Base-by-base conservation (phyloP, 2,888 invertebrate species). In the Pycnomerus fuliginosus region DNA sequence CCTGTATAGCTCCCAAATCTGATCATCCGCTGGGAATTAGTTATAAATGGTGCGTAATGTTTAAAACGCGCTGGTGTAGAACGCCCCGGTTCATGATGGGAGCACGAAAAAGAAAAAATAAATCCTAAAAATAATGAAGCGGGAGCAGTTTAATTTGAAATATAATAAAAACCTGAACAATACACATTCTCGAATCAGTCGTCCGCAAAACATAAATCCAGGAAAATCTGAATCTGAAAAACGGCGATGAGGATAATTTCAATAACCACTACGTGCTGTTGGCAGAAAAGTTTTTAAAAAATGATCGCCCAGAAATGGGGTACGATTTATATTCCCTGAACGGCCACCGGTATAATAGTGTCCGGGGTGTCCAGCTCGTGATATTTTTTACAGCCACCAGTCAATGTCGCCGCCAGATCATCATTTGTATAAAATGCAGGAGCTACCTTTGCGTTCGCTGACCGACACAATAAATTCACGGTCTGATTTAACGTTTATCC, bases 381-480 rank as follows among this genome's bases (percentile, higher is more conserved):
- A 65, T 64, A 64, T 65, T 64, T 55, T 36, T 20, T 27, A 55
- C 53, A 53, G 56, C 62, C 60, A 68, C 68, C 59, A 65, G 66
- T 67, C 68, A 67, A 66, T 62, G 68, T 68, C 67, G 58, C 41
- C 37, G 51, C 52, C 68, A 68, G 68, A 56, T 24, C 57, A 54
- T 57, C 59, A 65, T 64, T 63, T 65, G 64, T 62, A 62, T 64
- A 60, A 62, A 58, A 57, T 20, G 50, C 53, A 43, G 53, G 51
- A 60, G 66, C 64, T 59, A 67, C 64, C 65, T 65, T 67, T 65
- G 57, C 65, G 58, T 62, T 64, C 57, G 61, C 63, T 63, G 64
- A 63, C 60, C 53, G 13, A 10, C n/a, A n/a, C n/a, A n/a, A n/a
- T n/a, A n/a, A n/a, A n/a, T n/a, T n/a, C n/a, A n/a, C n/a, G n/a